Base-by-base conservation (phyloP, 2,113 vertebrate species). In the Pterocles gutturalis region DNA sequence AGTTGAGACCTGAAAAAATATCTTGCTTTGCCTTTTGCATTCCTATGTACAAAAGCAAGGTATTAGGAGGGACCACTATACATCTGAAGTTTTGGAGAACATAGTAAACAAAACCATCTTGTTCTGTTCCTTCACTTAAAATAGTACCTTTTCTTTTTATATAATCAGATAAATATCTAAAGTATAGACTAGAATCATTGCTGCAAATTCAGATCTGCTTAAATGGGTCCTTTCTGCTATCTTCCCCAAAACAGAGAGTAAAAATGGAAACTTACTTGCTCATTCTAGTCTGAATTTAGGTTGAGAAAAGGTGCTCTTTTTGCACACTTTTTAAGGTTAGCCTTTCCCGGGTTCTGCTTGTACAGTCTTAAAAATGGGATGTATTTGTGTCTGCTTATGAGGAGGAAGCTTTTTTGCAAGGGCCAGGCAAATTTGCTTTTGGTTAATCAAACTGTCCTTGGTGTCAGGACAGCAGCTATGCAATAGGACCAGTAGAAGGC, bases 401-500 rank as follows among this genome's bases (percentile, higher is more conserved):
- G 34, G 57, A 78, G 15, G 43, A 64, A 71, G 55, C 46, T 89
- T 36, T 38, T 57, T 18, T 70, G 61, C 76, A 81, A 58, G 60
- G 80, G 46, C 10, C 36, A 26, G 36, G 24, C 60, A 60, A 64
- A 17, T 46, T n/a, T 70, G 31, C 54, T 58, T 88, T 69, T n/a
- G 6, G 25, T 46, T 79, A 33, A 20, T 71, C 41, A 18, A 29
- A 54, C 54, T 61, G 36, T 45, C 53, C 62, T 53, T n/a, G 18
- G 34, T 89, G 66, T 90, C 66, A 88, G 82, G 75, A 57, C 87
- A 87, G 75, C 85, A 91, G 62, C 85, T 94, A 85, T 91, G 90
- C 54, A 17, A 7, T 5, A 48, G 36, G 54, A 76, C 28, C 54
- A 72, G 18, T 58, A 77, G 49, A 92, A 95, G 57, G n/a, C 78